phyloP scores from a whole-genome alignment of 2,113 vertebrate genomes.

The human (Homo sapiens) region DNA sequence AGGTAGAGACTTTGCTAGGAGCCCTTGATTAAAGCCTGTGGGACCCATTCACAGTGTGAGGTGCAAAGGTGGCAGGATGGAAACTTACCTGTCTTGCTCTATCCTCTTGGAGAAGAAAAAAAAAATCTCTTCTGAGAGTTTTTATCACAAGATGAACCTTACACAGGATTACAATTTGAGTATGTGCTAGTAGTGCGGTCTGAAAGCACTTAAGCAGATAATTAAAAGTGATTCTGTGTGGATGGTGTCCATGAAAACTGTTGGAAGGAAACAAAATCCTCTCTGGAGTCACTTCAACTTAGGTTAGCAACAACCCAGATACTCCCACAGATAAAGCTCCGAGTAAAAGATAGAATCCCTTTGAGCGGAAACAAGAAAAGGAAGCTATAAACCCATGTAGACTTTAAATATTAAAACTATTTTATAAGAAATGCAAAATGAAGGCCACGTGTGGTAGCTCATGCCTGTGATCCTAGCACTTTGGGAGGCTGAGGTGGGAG shows the following conservation, averaged over 20 bases:
- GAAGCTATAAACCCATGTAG: neutral
- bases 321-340: neutral
- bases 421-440: neutral
- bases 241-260: neutral
- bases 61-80: neutral
- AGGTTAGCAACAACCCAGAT: neutral
- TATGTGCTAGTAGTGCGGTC: neutral
- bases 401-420: neutral
- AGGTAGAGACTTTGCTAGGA: too few species aligned
- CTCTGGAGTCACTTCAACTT: neutral
- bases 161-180: neutral
- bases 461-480: too few species aligned
- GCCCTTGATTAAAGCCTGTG: too few species aligned
- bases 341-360: neutral
- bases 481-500: too few species aligned
- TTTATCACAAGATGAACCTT: neutral
- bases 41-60: neutral
- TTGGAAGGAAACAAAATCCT: neutral
- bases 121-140: neutral
- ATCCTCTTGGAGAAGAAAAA: neutral
- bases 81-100: neutral
- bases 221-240: neutral
- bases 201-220: neutral
- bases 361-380: neutral
- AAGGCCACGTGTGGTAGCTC: too few species aligned